Evolutionary conservation across 2,888 invertebrate genomes (phyloP).

Genomic region (Drosophila pullipes): DNA sequence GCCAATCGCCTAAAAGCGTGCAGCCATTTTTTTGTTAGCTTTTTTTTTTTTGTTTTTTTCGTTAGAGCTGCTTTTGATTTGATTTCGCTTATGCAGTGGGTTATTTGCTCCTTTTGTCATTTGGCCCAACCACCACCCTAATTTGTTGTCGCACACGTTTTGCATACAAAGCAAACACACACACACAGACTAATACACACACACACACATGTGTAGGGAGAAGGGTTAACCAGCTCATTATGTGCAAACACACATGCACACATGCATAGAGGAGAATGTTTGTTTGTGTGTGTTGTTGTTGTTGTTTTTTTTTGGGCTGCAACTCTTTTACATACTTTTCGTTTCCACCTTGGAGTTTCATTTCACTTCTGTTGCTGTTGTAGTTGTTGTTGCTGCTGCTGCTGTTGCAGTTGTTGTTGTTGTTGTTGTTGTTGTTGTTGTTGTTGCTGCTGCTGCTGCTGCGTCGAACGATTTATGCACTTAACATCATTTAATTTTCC

Average conservation of each 20-base stretch:
- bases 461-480: constrained; percentile 70
- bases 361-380: constrained; percentile 42
- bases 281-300: constrained; percentile 6
- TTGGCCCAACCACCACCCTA: constrained; percentile 65
- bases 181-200: background rate
- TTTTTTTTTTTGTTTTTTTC: constrained; percentile 24
- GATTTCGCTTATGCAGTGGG: constrained; percentile 54
- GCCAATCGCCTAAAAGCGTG: constrained; percentile 74
- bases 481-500: constrained; percentile 78
- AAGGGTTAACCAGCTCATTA: constrained; percentile 57
- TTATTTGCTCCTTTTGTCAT: constrained; percentile 64
- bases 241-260: constrained; percentile 50
- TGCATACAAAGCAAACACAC: constrained; percentile 67
- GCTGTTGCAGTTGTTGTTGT: constrained; percentile 22
- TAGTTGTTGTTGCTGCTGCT: no score
- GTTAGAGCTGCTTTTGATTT: constrained; percentile 61
- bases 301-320: constrained; percentile 26
- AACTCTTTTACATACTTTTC: constrained; percentile 55
- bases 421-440: constrained; percentile 4
- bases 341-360: constrained; percentile 55
- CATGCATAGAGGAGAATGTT: constrained; percentile 6
- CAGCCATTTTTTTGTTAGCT: constrained; percentile 42
- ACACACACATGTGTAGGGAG: constrained; percentile 8
- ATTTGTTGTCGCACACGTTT: constrained; percentile 53
- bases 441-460: constrained; percentile 24